A percentile compares a stretch with the other conserved stretches of the same genome.
phyloP scores from a whole-genome alignment of 2,113 vertebrate genomes.

The Gobius niger region DNA sequence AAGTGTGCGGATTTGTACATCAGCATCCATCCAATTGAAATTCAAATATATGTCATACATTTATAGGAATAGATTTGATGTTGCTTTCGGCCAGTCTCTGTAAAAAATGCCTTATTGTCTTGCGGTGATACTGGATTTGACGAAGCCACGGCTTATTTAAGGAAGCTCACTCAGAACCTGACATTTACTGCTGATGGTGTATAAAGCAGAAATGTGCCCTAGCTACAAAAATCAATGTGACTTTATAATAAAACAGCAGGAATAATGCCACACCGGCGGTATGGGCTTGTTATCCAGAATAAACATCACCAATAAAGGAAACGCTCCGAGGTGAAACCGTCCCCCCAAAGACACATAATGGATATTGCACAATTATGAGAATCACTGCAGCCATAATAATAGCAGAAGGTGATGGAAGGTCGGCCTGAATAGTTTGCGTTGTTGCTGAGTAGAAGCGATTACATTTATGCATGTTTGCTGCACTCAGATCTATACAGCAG shows the following conservation, averaged over 20 bases:
- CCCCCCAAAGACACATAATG: neutral
- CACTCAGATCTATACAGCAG: neutral
- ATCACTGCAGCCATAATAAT: neutral
- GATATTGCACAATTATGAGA: neutral
- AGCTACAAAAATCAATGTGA: constrained; percentile 26
- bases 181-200: constrained; percentile 30
- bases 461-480: neutral
- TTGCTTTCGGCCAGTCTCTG: neutral
- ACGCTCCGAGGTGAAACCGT: constrained; percentile 12
- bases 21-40: neutral
- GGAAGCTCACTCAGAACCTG: constrained; percentile 10
- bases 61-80: neutral
- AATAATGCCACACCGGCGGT: constrained; percentile 22
- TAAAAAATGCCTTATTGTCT: neutral
- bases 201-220: constrained; percentile 15
- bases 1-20: neutral
- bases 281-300: constrained; percentile 16
- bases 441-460: too few species aligned
- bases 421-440: neutral
- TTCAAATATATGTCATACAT: constrained; percentile 1
- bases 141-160: constrained; percentile 7
- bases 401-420: constrained; percentile 6
- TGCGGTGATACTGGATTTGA: neutral
- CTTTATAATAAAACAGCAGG: constrained; percentile 16
- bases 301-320: constrained; percentile 25